These are phyloP conservation scores for Helicoverpa armigera DNA, from an alignment of 1,140 invertebrate genomes.

Conservation along the genomic window DNA sequence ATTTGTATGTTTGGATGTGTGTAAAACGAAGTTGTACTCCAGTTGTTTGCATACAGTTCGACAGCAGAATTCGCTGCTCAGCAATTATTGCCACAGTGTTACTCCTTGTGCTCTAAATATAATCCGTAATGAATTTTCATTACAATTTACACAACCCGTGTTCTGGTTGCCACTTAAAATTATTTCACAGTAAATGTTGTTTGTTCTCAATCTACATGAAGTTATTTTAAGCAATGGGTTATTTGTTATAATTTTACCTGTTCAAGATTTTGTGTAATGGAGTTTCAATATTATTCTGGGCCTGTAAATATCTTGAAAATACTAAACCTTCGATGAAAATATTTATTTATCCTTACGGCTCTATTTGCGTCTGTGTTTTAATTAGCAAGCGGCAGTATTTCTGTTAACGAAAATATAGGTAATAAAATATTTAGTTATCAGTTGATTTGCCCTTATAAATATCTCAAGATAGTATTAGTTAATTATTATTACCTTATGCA, in stretches of 20 bases:
- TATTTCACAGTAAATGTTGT: constrained; percentile 24
- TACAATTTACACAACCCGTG: constrained; percentile 26
- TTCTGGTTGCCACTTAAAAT: constrained; percentile 26
- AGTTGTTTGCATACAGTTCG: constrained; percentile 34
- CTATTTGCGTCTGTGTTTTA: not conserved
- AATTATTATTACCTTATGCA: too few species aligned
- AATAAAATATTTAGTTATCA: too few species aligned
- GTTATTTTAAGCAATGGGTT: constrained; percentile 15
- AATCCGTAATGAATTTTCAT: constrained; percentile 36
- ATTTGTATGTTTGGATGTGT: constrained; percentile 9
- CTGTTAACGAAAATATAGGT: too few species aligned
- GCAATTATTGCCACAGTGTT: constrained; percentile 41
- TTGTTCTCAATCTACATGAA: constrained; percentile 21
- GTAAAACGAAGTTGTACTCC: not conserved
- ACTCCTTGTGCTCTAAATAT: constrained; percentile 44
- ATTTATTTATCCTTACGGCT: not conserved
- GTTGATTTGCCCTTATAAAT: too few species aligned
- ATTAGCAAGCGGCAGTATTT: too few species aligned
- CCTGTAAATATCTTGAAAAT: not conserved
- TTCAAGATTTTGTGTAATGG: constrained; percentile 1
- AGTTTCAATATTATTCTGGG: constrained; percentile 13
- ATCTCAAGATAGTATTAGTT: too few species aligned
- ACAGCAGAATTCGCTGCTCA: constrained; percentile 12
- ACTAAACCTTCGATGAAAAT: not conserved
- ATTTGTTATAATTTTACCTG: constrained; percentile 23